Conservation (phyloP, 2,113 vertebrate species). For the Pseudopipra pipra region DNA sequence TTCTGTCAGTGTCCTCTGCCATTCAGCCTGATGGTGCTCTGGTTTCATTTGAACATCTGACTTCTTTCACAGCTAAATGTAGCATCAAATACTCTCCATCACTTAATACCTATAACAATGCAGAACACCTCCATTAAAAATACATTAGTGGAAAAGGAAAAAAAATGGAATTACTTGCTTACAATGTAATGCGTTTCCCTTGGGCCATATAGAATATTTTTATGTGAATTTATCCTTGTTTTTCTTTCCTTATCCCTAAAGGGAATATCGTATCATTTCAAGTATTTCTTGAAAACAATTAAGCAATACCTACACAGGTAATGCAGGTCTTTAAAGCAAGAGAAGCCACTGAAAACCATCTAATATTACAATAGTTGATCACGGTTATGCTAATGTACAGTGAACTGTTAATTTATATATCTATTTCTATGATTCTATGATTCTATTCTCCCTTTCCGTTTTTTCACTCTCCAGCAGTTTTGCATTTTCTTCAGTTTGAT, state of each 20-base stretch:
- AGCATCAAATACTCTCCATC: background rate
- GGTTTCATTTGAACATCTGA: background rate
- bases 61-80: background rate
- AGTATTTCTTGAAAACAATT: background rate
- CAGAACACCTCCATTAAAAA: constrained; percentile 12
- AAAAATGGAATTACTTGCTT: constrained; percentile 13
- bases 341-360: background rate
- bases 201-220: background rate
- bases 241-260: background rate
- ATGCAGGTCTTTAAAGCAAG: background rate
- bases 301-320: background rate
- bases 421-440: background rate
- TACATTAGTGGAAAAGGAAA: background rate
- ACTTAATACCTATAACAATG: background rate
- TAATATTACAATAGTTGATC: background rate
- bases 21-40: background rate
- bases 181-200: background rate
- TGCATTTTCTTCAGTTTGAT: background rate
- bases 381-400: rapidly evolving
- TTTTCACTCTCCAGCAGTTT: background rate
- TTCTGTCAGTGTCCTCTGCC: background rate
- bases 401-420: background rate
- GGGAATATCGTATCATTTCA: background rate
- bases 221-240: background rate
- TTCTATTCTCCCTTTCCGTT: background rate